Evolutionary conservation across 2,113 vertebrate genomes (phyloP).

Genomic region (Pristiophorus japonicus): DNA sequence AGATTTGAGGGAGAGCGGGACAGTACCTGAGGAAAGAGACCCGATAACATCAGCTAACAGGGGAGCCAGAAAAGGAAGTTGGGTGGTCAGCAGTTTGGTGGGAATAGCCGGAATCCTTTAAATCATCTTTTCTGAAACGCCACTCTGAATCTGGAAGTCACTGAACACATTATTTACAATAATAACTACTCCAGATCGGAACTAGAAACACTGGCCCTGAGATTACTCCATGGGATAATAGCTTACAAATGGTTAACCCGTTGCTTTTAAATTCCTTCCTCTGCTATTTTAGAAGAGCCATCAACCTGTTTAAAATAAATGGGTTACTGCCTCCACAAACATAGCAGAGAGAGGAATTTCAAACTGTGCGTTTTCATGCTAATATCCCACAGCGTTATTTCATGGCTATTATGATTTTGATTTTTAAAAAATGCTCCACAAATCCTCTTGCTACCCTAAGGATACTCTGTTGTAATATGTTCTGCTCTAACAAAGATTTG

Average conservation of each 20-base stretch:
- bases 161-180: background rate
- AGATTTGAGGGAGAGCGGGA: too few relatives aligned
- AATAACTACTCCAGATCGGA: background rate
- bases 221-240: background rate
- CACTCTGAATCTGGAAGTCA: background rate
- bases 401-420: background rate
- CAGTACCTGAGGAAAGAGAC: too few relatives aligned
- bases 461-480: background rate
- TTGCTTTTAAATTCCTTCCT: background rate
- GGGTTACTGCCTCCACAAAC: background rate
- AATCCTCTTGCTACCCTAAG: background rate
- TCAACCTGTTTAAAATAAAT: background rate
- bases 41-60: too few relatives aligned
- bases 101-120: background rate
- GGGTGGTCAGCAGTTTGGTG: too few relatives aligned
- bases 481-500: background rate
- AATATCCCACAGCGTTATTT: background rate
- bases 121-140: background rate
- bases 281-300: background rate
- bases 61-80: too few relatives aligned
- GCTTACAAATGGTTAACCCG: background rate
- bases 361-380: background rate
- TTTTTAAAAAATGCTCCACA: background rate
- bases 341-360: background rate
- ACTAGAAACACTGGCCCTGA: background rate